These are phyloP conservation scores for Panulirus ornatus DNA, from an alignment of 1,140 invertebrate species.

Conservation along the genomic window DNA sequence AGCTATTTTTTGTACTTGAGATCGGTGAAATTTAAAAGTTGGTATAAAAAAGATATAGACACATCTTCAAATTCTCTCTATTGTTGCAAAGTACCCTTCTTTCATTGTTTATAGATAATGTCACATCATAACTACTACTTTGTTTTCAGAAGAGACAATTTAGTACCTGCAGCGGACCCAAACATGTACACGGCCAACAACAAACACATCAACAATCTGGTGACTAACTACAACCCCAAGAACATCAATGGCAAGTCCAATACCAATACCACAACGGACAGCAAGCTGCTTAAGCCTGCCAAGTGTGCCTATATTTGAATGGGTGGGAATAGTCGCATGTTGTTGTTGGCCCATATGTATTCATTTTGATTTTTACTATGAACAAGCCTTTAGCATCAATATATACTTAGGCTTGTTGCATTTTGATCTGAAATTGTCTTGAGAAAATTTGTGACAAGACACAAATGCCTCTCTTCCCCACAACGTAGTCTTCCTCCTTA, in stretches of 20 bases:
- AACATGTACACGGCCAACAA: constrained; percentile 75
- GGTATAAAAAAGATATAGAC: too few species aligned
- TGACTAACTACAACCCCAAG: constrained; percentile 75
- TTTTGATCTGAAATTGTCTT: constrained; percentile 6
- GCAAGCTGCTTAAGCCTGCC: constrained; percentile 73
- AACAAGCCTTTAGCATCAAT: background rate
- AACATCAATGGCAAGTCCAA: constrained; percentile 75
- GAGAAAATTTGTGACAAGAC: constrained; percentile 21
- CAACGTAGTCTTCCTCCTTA: constrained; percentile 2
- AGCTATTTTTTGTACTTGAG: too few species aligned
- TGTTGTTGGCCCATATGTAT: constrained; percentile 59
- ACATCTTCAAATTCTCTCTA: too few species aligned
- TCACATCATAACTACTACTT: too few species aligned
- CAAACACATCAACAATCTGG: constrained; percentile 75
- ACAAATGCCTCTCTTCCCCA: constrained; percentile 26
- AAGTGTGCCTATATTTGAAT: constrained; percentile 75
- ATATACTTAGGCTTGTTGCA: constrained; percentile 12
- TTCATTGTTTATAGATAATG: background rate
- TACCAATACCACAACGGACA: constrained; percentile 74
- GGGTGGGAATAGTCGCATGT: constrained; percentile 30
- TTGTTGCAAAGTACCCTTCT: too few species aligned
- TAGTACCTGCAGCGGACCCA: constrained; percentile 72
- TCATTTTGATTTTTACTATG: constrained; percentile 1
- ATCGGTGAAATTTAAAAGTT: too few species aligned
- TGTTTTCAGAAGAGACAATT: constrained; percentile 73